Evolutionary conservation across 2,113 vertebrate genomes (phyloP).

Genomic region (Heptranchias perlo): DNA sequence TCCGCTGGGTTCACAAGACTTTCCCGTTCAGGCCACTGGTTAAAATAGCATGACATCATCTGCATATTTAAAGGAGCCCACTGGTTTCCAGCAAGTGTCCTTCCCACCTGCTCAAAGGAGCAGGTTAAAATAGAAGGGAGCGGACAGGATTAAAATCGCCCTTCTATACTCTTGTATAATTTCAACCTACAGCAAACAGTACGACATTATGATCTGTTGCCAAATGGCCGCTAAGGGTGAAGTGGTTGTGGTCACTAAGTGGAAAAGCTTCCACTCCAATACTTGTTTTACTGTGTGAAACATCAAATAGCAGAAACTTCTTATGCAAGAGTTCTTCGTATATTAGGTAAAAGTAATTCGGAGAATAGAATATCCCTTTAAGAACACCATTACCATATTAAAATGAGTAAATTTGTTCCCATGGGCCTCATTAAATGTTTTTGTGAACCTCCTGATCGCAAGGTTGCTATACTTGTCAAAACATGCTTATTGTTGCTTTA

Average conservation of each 20-base stretch:
- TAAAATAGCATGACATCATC: neutral
- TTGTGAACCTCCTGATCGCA: neutral
- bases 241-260: neutral
- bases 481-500: conserved; percentile 32
- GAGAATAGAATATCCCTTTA: neutral
- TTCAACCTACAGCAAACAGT: neutral
- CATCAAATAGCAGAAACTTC: neutral
- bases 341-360: neutral
- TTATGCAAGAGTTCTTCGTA: neutral
- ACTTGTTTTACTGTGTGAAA: neutral
- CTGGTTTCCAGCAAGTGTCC: neutral
- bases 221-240: neutral
- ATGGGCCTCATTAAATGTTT: conserved; percentile 26
- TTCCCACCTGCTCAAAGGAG: neutral
- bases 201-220: neutral
- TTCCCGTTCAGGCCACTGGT: neutral
- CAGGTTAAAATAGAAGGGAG: neutral
- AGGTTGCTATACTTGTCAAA: conserved; percentile 3
- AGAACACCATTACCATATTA: neutral
- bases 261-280: neutral
- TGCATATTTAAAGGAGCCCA: neutral
- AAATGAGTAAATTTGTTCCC: neutral
- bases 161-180: neutral
- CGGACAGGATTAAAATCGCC: neutral
- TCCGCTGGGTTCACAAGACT: neutral